phyloP scores from a whole-genome alignment of 2,797 vertebrate genomes.

The Ctenopoma kingsleyae region DNA sequence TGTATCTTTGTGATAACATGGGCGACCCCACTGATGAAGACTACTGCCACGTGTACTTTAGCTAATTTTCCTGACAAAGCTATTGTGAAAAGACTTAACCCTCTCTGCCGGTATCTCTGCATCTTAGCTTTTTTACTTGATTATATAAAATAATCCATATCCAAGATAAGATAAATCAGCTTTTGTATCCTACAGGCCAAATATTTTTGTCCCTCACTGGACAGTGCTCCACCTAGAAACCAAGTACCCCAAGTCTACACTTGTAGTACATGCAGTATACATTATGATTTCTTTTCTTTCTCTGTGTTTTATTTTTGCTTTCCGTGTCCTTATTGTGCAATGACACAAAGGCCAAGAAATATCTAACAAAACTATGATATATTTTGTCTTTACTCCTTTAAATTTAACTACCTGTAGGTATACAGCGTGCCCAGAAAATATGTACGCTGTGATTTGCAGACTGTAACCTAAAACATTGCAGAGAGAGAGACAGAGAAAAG shows the following conservation, averaged over 20 bases:
- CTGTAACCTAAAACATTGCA: background rate
- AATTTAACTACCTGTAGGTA: background rate
- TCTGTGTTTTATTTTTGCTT: too few species aligned
- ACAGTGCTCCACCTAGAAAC: too few species aligned
- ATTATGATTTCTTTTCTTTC: too few species aligned
- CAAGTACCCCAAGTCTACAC: too few species aligned
- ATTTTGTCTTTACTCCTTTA: background rate
- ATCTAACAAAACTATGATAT: background rate
- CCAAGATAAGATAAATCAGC: background rate
- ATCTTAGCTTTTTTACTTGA: background rate
- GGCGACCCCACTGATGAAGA: background rate
- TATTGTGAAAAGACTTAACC: background rate
- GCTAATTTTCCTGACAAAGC: conserved; percentile 1
- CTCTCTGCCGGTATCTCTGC: background rate
- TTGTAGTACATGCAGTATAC: too few species aligned
- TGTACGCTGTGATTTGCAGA: background rate
- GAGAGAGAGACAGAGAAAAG: conserved; percentile 10
- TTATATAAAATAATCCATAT: background rate
- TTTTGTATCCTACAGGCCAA: background rate
- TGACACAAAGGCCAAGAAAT: too few species aligned
- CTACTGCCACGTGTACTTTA: background rate
- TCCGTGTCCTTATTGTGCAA: too few species aligned
- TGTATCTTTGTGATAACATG: background rate
- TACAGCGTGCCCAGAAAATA: background rate
- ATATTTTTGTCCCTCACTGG: too few species aligned